phyloP scores from a whole-genome alignment of 2,797 vertebrate species.

The Phaenicophaeus curvirostris region DNA sequence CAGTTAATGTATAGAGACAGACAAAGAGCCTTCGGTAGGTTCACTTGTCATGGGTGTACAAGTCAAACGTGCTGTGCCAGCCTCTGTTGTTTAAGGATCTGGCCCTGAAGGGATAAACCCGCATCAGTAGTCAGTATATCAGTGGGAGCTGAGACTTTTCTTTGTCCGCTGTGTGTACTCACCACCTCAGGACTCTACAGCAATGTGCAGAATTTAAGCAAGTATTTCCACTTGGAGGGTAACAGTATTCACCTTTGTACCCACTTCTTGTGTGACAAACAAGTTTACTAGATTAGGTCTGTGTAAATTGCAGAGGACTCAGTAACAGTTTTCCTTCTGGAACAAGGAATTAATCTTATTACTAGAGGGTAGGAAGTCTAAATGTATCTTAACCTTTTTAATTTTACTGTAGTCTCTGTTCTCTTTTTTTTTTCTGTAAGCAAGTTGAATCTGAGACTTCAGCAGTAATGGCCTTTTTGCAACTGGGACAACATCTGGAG shows the following conservation, averaged over 20 bases:
- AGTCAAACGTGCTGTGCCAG: not conserved
- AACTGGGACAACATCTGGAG: not conserved
- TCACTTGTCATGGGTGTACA: not conserved
- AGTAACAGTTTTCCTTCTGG: constrained; percentile 7
- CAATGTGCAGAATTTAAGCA: not conserved
- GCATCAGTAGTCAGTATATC: not conserved
- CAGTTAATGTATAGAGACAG: not conserved
- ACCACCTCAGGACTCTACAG: not conserved
- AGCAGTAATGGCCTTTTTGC: constrained; percentile 2
- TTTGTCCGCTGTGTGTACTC: not conserved
- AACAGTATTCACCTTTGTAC: constrained; percentile 44
- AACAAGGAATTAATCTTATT: constrained; percentile 49
- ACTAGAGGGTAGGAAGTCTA: not conserved
- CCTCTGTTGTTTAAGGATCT: constrained; percentile 29
- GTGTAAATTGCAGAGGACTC: constrained; percentile 35
- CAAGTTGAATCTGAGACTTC: not conserved
- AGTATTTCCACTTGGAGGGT: not conserved
- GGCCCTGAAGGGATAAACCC: not conserved
- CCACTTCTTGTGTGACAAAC: constrained; percentile 42
- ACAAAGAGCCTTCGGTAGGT: not conserved
- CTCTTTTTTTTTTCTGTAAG: not conserved
- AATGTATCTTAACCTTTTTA: constrained; percentile 34
- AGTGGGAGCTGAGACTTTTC: not conserved
- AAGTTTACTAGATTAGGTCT: constrained; percentile 44
- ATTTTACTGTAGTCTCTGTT: not conserved